Conservation (phyloP, 1,140 invertebrate species). For the Drosophila pachea region DNA sequence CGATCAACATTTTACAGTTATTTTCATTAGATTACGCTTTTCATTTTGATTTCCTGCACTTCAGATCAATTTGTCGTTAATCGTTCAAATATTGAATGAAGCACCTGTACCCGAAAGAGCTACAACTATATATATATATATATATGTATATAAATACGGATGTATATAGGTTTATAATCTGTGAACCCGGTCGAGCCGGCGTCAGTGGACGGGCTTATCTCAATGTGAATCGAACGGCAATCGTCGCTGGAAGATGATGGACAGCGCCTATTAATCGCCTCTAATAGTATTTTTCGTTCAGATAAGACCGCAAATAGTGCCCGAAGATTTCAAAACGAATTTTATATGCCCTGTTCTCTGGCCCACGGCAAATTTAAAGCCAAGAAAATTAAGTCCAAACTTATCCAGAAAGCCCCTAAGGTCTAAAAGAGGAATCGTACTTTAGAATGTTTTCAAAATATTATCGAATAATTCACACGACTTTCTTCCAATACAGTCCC, state of each 20-base stretch:
- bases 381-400: neutral
- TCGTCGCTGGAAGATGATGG: slow-evolving; percentile 71
- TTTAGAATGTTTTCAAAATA: no score
- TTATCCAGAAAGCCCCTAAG: no score
- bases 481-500: no score
- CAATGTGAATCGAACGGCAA: slow-evolving; percentile 59
- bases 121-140: neutral
- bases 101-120: neutral
- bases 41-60: slow-evolving; percentile 18
- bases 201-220: slow-evolving; percentile 58
- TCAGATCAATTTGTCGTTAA: slow-evolving; percentile 48
- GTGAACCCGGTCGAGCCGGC: slow-evolving; percentile 13
- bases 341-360: slow-evolving; percentile 25
- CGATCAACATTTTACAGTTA: neutral
- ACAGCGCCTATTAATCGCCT: slow-evolving; percentile 76
- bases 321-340: slow-evolving; percentile 19
- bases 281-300: slow-evolving; percentile 71
- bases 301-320: slow-evolving; percentile 59
- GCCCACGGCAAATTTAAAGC: neutral
- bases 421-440: no score
- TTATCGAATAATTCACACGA: no score
- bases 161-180: neutral
- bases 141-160: neutral
- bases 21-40: slow-evolving; percentile 4
- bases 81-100: slow-evolving; percentile 62